A percentile compares a stretch with the other conserved stretches of the same genome.
Conservation (phyloP, 2,113 vertebrate genomes). For the Psilopsiagon aurifrons region DNA sequence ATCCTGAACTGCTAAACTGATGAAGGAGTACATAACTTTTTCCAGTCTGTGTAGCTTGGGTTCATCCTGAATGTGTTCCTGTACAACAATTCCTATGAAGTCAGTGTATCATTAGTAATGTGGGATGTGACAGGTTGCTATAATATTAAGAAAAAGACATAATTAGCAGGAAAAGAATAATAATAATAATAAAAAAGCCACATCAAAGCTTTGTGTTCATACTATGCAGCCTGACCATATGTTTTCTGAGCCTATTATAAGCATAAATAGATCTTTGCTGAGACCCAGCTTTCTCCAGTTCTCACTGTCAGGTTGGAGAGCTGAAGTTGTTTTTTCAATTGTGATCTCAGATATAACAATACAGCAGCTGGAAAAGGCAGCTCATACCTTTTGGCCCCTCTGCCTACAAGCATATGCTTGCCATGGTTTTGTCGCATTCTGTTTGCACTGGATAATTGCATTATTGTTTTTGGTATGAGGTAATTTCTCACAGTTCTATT, state of each 20-base stretch:
- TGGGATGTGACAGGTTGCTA: background rate
- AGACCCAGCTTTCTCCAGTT: background rate
- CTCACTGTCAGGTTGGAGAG: background rate
- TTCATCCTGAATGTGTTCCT: background rate
- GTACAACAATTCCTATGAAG: background rate
- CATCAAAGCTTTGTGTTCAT: background rate
- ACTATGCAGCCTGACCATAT: background rate
- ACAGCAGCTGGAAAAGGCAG: background rate
- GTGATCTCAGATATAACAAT: background rate
- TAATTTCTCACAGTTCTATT: background rate
- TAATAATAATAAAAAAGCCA: background rate
- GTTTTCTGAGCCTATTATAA: background rate
- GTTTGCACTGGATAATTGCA: fast-evolving
- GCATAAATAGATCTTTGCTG: background rate
- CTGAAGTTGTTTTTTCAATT: background rate
- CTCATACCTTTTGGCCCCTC: background rate
- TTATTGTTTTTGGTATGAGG: background rate
- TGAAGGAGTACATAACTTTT: background rate
- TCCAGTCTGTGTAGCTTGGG: background rate
- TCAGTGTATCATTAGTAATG: background rate
- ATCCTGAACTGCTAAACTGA: background rate
- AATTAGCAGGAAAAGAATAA: background rate
- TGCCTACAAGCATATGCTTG: background rate
- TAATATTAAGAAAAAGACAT: background rate
- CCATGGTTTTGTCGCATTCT: background rate